Conservation (phyloP, 2,113 vertebrate genomes). For the Stercorarius parasiticus region DNA sequence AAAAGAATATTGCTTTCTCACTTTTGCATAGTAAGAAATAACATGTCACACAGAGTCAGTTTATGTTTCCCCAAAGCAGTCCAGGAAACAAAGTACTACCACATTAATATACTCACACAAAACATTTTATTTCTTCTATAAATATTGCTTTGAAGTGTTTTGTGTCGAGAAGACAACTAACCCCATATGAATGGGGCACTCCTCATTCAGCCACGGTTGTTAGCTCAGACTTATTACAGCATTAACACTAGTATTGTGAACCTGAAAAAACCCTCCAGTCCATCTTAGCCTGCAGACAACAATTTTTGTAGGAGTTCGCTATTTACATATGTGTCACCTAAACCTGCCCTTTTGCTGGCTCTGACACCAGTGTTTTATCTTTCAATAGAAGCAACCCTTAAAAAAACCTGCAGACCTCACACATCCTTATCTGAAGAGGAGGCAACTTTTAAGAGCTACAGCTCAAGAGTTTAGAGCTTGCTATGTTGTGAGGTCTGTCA, state of each 20-base stretch:
- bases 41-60: neutral
- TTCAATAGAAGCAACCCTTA: neutral
- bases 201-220: neutral
- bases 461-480: neutral
- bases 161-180: neutral
- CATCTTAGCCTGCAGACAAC: neutral
- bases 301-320: neutral
- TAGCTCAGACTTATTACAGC: neutral
- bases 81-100: neutral
- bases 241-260: neutral
- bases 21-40: neutral
- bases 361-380: neutral
- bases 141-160: neutral
- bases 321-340: neutral
- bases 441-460: neutral
- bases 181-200: neutral
- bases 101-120: neutral
- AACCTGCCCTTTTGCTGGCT: neutral
- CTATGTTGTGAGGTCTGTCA: neutral
- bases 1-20: neutral
- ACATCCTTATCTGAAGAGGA: neutral
- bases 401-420: neutral
- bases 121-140: neutral
- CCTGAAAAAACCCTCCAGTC: neutral
- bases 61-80: neutral